Base-by-base conservation (phyloP, 2,888 invertebrate genomes). In the Agonopterix heracliana region DNA sequence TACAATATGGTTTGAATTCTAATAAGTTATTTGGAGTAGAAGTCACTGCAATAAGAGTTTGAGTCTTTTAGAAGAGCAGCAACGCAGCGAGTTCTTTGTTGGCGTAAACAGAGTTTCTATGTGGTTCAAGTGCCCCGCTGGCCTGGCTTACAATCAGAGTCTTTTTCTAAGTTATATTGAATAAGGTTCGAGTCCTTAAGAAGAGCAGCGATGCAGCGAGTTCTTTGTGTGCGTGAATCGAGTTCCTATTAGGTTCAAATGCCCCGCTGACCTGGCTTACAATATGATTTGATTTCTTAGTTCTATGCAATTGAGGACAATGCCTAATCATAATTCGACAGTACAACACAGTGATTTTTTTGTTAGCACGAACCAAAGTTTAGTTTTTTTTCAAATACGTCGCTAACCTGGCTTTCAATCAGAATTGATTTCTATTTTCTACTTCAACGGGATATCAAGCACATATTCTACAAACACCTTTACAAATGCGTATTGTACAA, bases 321-420 rank as follows among this genome's bases (percentile, higher is more conserved):
- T 93, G 93, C 66, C 88, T 90, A 1, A 93, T 91, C 78, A 84
- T 92, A 55, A 92, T 90, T 71, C 78, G 84, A 49, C 77, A 73
- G 14, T n/a, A n/a, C 89, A 92, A 68, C 93, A 93, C 66, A 90
- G 90, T 52, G 90, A 90, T 67, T 93, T 93, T 81, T 93, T 89
- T 75, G 89, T 92, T 40, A 93, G 93, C 64, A 89, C 91, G 61
- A 74, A 85, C 69, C 75, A 90, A 52, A 73, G 85, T 88, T 81
- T 48, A 90, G 67, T 93, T 93, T 81, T 93, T 89, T 70, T 92
- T 92, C 76, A 79, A 82, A 55, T 93, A 93, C 63, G 92, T 93
- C 4, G 87, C 80, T 38, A 91, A 91, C 55, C 87, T 92, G 48
- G 85, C 88, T 50, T 92, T 91, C 92, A 1, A 79, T 91, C 59